A percentile compares a stretch with the other conserved stretches of the same genome.
phyloP scores from a whole-genome alignment of 2,888 invertebrate genomes.

The Hypomecis atomaria region DNA sequence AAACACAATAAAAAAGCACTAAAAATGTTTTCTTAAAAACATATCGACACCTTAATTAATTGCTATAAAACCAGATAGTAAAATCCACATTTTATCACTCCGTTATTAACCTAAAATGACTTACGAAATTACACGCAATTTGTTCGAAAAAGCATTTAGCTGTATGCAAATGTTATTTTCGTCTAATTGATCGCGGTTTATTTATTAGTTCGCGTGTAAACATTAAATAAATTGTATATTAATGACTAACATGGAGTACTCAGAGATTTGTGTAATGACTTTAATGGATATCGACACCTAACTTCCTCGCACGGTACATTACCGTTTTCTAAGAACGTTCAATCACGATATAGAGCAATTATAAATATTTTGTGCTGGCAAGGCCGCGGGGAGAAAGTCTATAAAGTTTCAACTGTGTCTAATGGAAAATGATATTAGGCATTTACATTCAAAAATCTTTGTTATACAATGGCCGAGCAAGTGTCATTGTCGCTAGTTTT shows the following conservation, averaged over 20 bases:
- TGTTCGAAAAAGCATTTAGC: constrained; percentile 58
- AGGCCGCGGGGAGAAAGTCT: constrained; percentile 33
- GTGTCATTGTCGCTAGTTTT: constrained; percentile 9
- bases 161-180: constrained; percentile 69
- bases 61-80: constrained; percentile 52
- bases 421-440: constrained; percentile 16
- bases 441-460: constrained; percentile 13
- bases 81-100: constrained; percentile 60
- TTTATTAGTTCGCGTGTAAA: constrained; percentile 73
- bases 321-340: constrained; percentile 51
- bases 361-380: constrained; percentile 37
- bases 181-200: constrained; percentile 61
- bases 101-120: constrained; percentile 54
- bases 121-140: constrained; percentile 62
- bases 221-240: constrained; percentile 71
- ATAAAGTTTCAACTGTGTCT: constrained; percentile 15
- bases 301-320: constrained; percentile 62
- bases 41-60: constrained; percentile 55
- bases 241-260: constrained; percentile 62
- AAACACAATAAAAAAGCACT: constrained; percentile 50
- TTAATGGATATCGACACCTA: constrained; percentile 64
- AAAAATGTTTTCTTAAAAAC: constrained; percentile 52
- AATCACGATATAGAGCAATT: constrained; percentile 55
- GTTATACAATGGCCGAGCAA: background rate
- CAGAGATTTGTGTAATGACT: constrained; percentile 58